Conservation (phyloP, 2,797 vertebrate species). For the Australoheros facetus region DNA sequence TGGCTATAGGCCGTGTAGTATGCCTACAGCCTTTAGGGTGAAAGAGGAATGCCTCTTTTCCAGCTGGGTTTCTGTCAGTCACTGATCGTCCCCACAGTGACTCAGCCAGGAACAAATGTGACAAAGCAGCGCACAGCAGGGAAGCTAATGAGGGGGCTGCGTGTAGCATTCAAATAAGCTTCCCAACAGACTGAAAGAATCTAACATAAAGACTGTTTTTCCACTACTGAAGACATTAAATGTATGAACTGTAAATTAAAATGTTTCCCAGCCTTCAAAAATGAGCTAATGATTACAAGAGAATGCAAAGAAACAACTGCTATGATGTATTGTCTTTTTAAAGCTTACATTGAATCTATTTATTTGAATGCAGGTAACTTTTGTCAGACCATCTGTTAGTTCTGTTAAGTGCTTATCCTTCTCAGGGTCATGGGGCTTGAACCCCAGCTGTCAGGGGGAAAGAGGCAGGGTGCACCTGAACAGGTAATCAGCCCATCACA, state of each 20-base stretch:
- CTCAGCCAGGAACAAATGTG: conserved; percentile 41
- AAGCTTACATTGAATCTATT: too few species aligned
- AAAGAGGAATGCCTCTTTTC: conserved; percentile 19
- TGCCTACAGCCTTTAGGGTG: neutral
- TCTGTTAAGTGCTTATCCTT: neutral
- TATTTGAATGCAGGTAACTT: too few species aligned
- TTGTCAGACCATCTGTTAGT: neutral
- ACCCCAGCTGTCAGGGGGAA: neutral
- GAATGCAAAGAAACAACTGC: too few species aligned
- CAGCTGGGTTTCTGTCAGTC: conserved; percentile 35
- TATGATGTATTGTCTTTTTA: neutral
- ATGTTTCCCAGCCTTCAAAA: neutral
- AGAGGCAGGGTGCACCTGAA: neutral
- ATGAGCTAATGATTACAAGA: too few species aligned
- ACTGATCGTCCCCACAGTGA: conserved; percentile 22
- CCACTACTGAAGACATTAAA: neutral
- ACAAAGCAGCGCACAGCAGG: conserved; percentile 32
- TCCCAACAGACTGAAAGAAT: conserved; percentile 23
- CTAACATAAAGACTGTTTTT: neutral
- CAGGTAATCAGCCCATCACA: neutral
- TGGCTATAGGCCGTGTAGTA: accelerated
- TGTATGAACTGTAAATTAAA: neutral
- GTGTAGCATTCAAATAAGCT: conserved; percentile 20
- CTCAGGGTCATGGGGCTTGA: neutral
- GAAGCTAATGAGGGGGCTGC: conserved; percentile 1